Base-by-base conservation (phyloP, 37 sponge, comb jelly and placozoan genomes). In the Diacarnus erythraeanus region DNA sequence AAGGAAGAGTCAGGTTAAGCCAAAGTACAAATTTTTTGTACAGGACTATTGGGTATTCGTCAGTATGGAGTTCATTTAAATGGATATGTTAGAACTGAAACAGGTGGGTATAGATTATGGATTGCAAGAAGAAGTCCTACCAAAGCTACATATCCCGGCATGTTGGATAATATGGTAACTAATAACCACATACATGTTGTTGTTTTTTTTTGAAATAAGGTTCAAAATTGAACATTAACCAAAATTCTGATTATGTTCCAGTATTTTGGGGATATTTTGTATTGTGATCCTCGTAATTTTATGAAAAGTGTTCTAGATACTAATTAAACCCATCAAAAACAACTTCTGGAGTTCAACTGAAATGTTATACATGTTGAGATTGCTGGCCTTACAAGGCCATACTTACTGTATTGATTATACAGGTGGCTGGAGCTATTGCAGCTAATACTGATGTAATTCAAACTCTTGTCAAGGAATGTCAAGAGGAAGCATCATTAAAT, bases 61-160 rank as follows among this genome's bases (percentile, higher is more conserved):
- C 83, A 87, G 33, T 91, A 91, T 69, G 92, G 92, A 3, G 77
- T 80, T 22, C 92, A 91, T 64, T 36, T 91, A 60, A 82, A 81
- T 74, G 92, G 87, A 0, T 91, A 86, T 66, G 36, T 75, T 9
- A 61, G 36, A 5, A 64, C 34, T 17, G 56, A 56, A 33, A 80
- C 75, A 57, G 79, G 74, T 33, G 59, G 38, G 6, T 27, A 83
- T 33, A 72, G 63, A 43, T 88, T 91, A 84, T 91, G 92, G 92
- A 73, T 91, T 66, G 87, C 79, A 47, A 76, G 59, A 40, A 59
- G 92, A 42, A 63, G 68, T 39, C 61, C 68, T 26, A 77, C n/a
- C 21, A 91, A 91, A 39, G 56, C 79, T n/a, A 91, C 83, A 44
- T 91, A 76, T 51, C 92, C 92, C 80, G 83, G 87, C n/a, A 31